Evolutionary conservation across 1,140 invertebrate species (phyloP).

Genomic region (Brachionus koreanus): DNA sequence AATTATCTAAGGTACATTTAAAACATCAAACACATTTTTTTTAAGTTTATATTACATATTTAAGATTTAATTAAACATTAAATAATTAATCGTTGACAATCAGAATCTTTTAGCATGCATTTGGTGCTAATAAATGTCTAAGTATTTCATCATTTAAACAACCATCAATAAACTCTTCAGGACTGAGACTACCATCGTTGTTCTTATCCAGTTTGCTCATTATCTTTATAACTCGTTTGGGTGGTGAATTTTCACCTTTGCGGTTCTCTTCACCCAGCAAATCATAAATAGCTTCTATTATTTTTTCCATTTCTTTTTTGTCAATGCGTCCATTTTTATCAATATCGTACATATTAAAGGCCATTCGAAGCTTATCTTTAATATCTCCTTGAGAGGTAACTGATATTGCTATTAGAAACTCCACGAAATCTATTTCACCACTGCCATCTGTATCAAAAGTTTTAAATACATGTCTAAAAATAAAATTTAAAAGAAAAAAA

Average conservation of each 20-base stretch:
- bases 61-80: neutral
- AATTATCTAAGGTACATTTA: neutral
- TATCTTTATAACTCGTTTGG: slow-evolving; percentile 31
- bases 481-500: neutral
- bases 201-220: slow-evolving; percentile 43
- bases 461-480: slow-evolving; percentile 34
- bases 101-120: slow-evolving; percentile 9
- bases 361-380: slow-evolving; percentile 38
- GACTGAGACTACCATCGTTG: slow-evolving; percentile 21
- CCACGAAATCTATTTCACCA: slow-evolving; percentile 45
- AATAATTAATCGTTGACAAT: neutral
- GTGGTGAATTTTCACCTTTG: slow-evolving; percentile 42
- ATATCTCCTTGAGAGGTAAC: slow-evolving; percentile 44
- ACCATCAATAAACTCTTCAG: slow-evolving; percentile 45
- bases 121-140: slow-evolving; percentile 40
- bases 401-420: slow-evolving; percentile 43
- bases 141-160: slow-evolving; percentile 43
- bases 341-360: slow-evolving; percentile 45
- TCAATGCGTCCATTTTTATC: slow-evolving; percentile 44
- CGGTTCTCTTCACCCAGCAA: slow-evolving; percentile 45
- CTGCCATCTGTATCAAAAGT: slow-evolving; percentile 43
- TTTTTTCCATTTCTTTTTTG: slow-evolving; percentile 44
- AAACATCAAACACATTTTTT: neutral
- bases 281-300: slow-evolving; percentile 46
- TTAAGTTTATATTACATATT: neutral